Conservation (phyloP, 2,888 invertebrate genomes). For the Diaprepes abbreviatus region DNA sequence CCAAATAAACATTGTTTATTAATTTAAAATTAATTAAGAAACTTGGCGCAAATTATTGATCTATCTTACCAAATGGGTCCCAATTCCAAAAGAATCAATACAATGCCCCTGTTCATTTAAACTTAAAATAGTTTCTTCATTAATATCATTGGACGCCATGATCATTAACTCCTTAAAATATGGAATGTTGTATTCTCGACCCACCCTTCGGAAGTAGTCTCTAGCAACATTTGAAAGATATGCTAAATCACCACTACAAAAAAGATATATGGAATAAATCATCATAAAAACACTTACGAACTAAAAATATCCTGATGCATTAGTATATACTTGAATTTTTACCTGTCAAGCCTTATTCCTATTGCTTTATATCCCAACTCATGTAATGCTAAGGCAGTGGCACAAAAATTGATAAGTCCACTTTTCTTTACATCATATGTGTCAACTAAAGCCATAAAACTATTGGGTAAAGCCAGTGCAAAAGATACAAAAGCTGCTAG, state of each 20-base stretch:
- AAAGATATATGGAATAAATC: not conserved
- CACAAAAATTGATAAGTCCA: slow-evolving; percentile 95
- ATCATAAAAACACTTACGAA: not conserved
- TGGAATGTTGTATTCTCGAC: slow-evolving; percentile 79
- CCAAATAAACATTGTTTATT: no score
- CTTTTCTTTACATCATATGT: slow-evolving; percentile 99
- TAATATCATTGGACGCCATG: slow-evolving; percentile 98
- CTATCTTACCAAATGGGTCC: slow-evolving; percentile 95
- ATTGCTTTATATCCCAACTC: slow-evolving; percentile 91
- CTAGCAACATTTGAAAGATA: slow-evolving; percentile 92
- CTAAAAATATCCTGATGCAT: no score
- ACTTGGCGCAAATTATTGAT: no score
- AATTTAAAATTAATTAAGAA: no score
- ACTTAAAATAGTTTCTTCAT: slow-evolving; percentile 97
- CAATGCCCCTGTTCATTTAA: slow-evolving; percentile 96
- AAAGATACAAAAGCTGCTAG: slow-evolving; percentile 93
- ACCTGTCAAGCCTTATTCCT: slow-evolving; percentile 88
- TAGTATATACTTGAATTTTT: no score
- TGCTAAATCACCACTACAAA: slow-evolving; percentile 90
- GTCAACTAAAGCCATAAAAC: slow-evolving; percentile 96
- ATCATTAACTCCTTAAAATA: slow-evolving; percentile 92
- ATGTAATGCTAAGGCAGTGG: slow-evolving; percentile 91
- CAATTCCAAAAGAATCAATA: slow-evolving; percentile 82
- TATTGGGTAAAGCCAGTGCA: slow-evolving; percentile 94
- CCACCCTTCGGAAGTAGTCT: slow-evolving; percentile 83